Evolutionary conservation across 2,888 invertebrate species (phyloP).

Genomic region (Orchestes rusci): DNA sequence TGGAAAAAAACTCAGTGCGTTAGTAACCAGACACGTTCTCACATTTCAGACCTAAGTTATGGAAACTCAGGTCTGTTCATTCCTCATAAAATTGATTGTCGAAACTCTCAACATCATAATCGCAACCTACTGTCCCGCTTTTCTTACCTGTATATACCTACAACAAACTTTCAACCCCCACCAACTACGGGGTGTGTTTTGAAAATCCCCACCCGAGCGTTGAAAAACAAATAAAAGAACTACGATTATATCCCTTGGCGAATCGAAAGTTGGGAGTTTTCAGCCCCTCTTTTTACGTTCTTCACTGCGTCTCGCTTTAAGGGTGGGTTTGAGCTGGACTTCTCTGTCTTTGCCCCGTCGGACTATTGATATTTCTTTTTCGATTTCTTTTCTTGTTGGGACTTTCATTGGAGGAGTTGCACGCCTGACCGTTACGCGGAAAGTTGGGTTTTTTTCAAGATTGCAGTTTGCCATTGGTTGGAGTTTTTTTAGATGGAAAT

Average conservation of each 20-base stretch:
- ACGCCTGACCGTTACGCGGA: background rate
- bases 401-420: slow-evolving; percentile 10
- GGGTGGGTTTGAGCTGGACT: slow-evolving; percentile 3
- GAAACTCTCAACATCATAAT: too few species aligned
- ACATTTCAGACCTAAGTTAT: too few species aligned
- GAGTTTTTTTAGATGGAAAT: slow-evolving; percentile 14
- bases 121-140: too few species aligned
- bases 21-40: too few species aligned
- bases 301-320: slow-evolving; percentile 12
- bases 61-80: too few species aligned
- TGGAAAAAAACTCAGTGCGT: too few species aligned
- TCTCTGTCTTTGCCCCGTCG: slow-evolving; percentile 9
- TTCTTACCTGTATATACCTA: too few species aligned
- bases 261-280: slow-evolving; percentile 33
- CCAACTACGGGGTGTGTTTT: slow-evolving; percentile 30
- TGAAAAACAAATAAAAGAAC: slow-evolving; percentile 33
- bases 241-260: slow-evolving; percentile 30
- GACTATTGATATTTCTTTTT: slow-evolving; percentile 23
- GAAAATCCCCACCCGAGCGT: slow-evolving; percentile 28
- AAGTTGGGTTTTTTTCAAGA: slow-evolving; percentile 8
- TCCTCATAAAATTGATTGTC: too few species aligned
- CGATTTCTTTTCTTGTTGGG: slow-evolving; percentile 16
- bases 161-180: too few species aligned
- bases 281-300: slow-evolving; percentile 30
- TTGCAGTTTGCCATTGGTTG: slow-evolving; percentile 12